Conservation (phyloP, 2,888 invertebrate species). For the Drosophila nigricruria region DNA sequence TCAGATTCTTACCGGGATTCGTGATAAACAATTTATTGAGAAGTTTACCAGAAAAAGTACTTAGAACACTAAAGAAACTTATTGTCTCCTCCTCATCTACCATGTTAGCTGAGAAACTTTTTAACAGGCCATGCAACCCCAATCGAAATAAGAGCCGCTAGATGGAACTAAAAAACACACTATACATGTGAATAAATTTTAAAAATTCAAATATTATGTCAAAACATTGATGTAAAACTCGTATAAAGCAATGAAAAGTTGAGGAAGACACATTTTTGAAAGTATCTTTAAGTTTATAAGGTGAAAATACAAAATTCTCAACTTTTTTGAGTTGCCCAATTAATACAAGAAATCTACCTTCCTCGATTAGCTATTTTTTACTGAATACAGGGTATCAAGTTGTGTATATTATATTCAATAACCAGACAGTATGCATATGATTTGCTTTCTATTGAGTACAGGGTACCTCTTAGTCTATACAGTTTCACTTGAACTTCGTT, state of each 20-base stretch:
- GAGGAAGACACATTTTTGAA: background rate
- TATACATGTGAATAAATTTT: constrained; percentile 5
- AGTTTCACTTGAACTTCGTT: background rate
- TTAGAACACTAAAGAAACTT: constrained; percentile 13
- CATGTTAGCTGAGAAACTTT: constrained; percentile 1
- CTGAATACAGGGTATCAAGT: background rate
- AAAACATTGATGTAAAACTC: background rate
- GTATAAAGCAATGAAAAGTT: background rate
- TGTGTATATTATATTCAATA: no score
- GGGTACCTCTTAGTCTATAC: background rate
- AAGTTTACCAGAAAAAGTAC: constrained; percentile 27
- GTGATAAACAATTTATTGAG: constrained; percentile 5
- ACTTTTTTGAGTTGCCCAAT: no score
- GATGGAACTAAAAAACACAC: constrained; percentile 2
- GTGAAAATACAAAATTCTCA: no score
- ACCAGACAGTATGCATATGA: no score
- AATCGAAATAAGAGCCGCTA: background rate
- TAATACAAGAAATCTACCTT: background rate
- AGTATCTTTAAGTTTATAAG: background rate
- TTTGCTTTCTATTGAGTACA: background rate
- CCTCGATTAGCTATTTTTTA: background rate
- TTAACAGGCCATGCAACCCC: background rate
- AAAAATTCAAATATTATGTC: background rate
- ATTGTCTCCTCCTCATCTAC: background rate
- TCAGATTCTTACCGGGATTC: constrained; percentile 37